Evolutionary conservation across 2,797 vertebrate genomes (phyloP), one percentile per base, ranked within the genome.

Genomic region (Gadopsis marmoratus): DNA sequence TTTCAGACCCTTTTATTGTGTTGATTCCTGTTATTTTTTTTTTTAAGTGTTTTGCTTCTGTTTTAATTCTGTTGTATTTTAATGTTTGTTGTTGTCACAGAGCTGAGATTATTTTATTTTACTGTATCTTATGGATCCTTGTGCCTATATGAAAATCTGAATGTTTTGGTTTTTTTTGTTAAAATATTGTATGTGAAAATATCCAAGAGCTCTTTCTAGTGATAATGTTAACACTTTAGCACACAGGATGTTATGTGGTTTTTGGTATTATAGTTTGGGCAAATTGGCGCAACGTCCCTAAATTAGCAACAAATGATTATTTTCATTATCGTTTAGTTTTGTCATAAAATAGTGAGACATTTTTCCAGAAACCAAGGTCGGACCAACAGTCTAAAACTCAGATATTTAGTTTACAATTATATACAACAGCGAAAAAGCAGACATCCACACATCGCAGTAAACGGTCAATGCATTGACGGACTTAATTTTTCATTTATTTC

Each of bases 91-190:
- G 51, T 48, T 13, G 8, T 69, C 69, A 54, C 41, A 62, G 69
- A 78, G 83, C 66, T 81, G 26, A 77, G 47, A 72, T 80, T 75
- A 17, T 37, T 81, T 86, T 67, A 75, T 83, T 82, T 80, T 81
- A 67, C 67, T 78, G 85, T 90, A 85, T 90, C 88, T 89, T 89
- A 69, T 79, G 83, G 69, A 80, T 74, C 13, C 5, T 63, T 65
- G 77, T 86, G 86, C 89, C 85, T 86, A 51, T 85, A 47, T 50
- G n/a, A 60, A 65, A 71, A 83, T 43, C 59, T 82, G 78, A 81
- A 86, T 86, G 71, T 83, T 68, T 53, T 39, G 33, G 2, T 37
- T 33, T 31, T 48, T n/a, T 16, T 78, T 66, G 53, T 71, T 51
- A 3, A 66, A 47, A 47, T 69, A 66, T 60, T 78, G 67, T 56